Percentiles rank a stretch among this genome's conserved stretches.
These are phyloP conservation scores for Brienomyrus longianalis DNA, from an alignment of 2,113 vertebrate species.

Conservation along the genomic window DNA sequence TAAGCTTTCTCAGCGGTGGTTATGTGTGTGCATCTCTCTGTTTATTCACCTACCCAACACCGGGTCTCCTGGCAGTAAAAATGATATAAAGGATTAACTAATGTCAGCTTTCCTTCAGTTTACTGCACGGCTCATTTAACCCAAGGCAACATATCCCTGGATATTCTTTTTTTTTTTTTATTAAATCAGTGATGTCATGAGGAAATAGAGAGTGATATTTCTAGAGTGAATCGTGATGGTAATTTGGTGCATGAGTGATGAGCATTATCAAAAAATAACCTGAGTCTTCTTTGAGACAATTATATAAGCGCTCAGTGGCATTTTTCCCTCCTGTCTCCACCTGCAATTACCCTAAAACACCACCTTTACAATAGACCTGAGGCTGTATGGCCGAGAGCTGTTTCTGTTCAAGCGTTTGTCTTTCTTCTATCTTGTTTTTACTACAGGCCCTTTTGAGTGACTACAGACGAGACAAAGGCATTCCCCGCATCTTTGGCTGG, in stretches of 20 bases:
- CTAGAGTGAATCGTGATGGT: conserved; percentile 22
- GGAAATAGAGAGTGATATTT: conserved; percentile 23
- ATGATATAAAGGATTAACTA: conserved; percentile 40
- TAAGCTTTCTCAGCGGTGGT: background rate
- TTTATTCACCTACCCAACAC: conserved; percentile 24
- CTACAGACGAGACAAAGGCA: conserved; percentile 18
- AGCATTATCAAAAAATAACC: conserved; percentile 21
- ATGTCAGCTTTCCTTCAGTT: conserved; percentile 42
- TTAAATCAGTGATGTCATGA: conserved; percentile 27
- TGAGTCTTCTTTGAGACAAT: conserved; percentile 13
- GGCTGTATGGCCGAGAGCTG: conserved; percentile 19
- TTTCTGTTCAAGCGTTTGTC: conserved; percentile 20
- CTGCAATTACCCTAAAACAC: conserved; percentile 33
- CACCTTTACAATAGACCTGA: conserved; percentile 20
- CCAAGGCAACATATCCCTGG: conserved; percentile 29
- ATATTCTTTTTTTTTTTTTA: conserved; percentile 25
- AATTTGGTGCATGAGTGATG: conserved; percentile 32
- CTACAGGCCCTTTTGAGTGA: conserved; percentile 13
- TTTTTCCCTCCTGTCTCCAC: conserved; percentile 19
- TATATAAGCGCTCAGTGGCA: background rate
- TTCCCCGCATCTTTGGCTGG: conserved; percentile 25
- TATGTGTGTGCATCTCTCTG: background rate
- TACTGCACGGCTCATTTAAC: conserved; percentile 44
- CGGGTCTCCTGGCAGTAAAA: conserved; percentile 26
- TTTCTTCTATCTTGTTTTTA: conserved; percentile 16